Evolutionary conservation across 2,797 vertebrate genomes (phyloP).

Genomic region (Pyrocephalus nanus): DNA sequence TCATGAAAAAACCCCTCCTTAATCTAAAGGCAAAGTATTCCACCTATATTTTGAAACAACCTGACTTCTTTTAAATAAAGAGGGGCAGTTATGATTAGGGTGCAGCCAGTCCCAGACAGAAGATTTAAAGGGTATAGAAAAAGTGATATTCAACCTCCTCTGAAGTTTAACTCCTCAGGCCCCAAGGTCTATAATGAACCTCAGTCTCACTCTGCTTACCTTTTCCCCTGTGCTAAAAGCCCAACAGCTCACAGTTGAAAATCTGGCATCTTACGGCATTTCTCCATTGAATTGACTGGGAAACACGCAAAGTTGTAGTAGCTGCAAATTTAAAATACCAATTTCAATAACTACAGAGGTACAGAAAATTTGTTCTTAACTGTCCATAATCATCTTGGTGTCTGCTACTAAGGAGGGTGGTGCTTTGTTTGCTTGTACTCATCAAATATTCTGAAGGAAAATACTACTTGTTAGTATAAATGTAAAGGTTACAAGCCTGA

Average conservation of each 20-base stretch:
- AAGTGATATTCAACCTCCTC: not conserved
- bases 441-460: not conserved
- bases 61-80: not conserved
- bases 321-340: not conserved
- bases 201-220: not conserved
- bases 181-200: not conserved
- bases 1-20: not conserved
- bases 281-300: not conserved
- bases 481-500: not conserved
- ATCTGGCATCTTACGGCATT: not conserved
- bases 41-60: not conserved
- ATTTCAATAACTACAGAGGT: not conserved
- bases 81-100: not conserved
- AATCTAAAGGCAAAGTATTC: not conserved
- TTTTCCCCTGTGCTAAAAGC: not conserved
- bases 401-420: not conserved
- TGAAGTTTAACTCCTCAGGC: not conserved
- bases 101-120: not conserved
- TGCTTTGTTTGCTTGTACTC: not conserved
- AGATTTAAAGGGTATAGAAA: not conserved
- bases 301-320: not conserved
- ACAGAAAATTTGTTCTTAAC: not conserved
- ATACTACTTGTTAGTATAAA: not conserved
- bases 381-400: not conserved
- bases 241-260: not conserved